Conservation (phyloP, 2,113 vertebrate species). For the pig (Sus scrofa) region T2T-Sscrofa CM000816.6:9228501-9229000, state of each 20-base stretch:
- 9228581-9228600: too few species aligned
- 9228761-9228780: too few species aligned
- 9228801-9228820: not conserved
- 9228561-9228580: too few species aligned
- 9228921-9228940: rapidly evolving
- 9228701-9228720: too few species aligned
- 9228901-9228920: not conserved
- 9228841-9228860: rapidly evolving
- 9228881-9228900: rapidly evolving
- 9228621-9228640: too few species aligned
- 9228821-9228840: not conserved
- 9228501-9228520: not conserved
- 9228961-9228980: not conserved
- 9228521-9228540: not conserved
- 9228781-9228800: not conserved
- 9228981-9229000: not conserved
- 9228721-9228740: too few species aligned
- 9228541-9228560: too few species aligned
- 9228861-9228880: rapidly evolving
- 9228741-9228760: too few species aligned
- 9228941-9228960: not conserved
- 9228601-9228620: too few species aligned
- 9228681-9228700: too few species aligned
- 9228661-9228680: too few species aligned
- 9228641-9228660: too few species aligned